Evolutionary conservation across 2,113 vertebrate genomes (phyloP).

Genomic region (Xenus cinereus): DNA sequence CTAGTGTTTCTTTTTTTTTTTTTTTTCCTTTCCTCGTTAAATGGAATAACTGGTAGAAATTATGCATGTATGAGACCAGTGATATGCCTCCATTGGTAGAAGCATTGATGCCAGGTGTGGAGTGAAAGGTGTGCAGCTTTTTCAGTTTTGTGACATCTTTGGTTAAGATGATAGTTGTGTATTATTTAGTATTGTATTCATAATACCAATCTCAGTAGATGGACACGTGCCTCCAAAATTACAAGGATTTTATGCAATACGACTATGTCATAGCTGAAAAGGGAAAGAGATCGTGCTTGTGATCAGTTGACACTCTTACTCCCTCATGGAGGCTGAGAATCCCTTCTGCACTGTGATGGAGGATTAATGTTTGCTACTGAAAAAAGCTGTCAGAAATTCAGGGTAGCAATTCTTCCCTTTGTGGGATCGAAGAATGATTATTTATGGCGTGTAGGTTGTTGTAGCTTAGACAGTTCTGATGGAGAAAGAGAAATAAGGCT

Average conservation of each 20-base stretch:
- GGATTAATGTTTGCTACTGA: background rate
- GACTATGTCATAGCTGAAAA: background rate
- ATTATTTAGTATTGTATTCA: background rate
- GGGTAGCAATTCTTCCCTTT: background rate
- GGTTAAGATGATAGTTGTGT: background rate
- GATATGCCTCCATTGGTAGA: background rate
- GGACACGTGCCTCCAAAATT: background rate
- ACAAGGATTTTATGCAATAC: background rate
- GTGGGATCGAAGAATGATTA: background rate
- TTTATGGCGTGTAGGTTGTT: background rate
- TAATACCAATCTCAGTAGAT: background rate
- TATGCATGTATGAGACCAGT: background rate
- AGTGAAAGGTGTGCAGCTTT: background rate
- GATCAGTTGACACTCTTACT: background rate
- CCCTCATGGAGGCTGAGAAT: background rate
- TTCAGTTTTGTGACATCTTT: background rate
- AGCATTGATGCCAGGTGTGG: background rate
- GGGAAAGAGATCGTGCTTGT: background rate
- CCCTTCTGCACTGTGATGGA: background rate
- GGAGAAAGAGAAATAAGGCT: background rate
- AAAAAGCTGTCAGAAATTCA: background rate
- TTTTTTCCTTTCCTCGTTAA: background rate
- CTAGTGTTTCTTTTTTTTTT: rapidly evolving
- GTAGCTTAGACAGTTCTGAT: background rate
- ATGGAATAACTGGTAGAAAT: background rate